Evolutionary conservation across 2,888 invertebrate species (phyloP), one percentile per base, ranked within the genome.

Genomic region (Athrips mouffetella): DNA sequence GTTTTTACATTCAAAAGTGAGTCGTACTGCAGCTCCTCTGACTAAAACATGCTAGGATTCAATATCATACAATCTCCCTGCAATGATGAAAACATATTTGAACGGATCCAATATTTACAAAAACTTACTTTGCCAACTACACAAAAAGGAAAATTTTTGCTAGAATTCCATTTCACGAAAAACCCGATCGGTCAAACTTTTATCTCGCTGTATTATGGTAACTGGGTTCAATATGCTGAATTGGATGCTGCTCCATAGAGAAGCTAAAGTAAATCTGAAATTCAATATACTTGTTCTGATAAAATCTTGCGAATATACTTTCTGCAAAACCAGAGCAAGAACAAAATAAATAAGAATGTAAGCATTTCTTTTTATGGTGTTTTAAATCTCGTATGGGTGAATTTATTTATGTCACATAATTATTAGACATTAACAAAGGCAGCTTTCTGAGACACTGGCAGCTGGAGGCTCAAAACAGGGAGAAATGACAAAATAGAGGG

Each of bases 361-460:
- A 13, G 29, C 4, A 48, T 45, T 16, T 15, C 10, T 46, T 10
- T 15, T 40, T n/a, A 3, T 48, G 10, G 27, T 50, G 27, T 10
- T 18, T 11, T 0, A 15, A 4, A 13, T 50, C 48, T 25, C n/a
- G n/a, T n/a, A n/a, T n/a, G n/a, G n/a, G n/a, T n/a, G n/a, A n/a
- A n/a, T n/a, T n/a, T n/a, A n/a, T n/a, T n/a, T n/a, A n/a, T n/a
- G n/a, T n/a, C n/a, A n/a, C n/a, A n/a, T n/a, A n/a, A n/a, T n/a
- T n/a, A n/a, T n/a, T n/a, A n/a, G n/a, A n/a, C n/a, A n/a, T n/a
- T n/a, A n/a, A n/a, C n/a, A n/a, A n/a, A n/a, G n/a, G n/a, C n/a
- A n/a, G n/a, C n/a, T n/a, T n/a, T n/a, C n/a, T n/a, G n/a, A n/a
- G n/a, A n/a, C n/a, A n/a, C n/a, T n/a, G n/a, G n/a, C n/a, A n/a